Conservation (phyloP, 2,113 vertebrate genomes). For the Ardeotis arabs region DNA sequence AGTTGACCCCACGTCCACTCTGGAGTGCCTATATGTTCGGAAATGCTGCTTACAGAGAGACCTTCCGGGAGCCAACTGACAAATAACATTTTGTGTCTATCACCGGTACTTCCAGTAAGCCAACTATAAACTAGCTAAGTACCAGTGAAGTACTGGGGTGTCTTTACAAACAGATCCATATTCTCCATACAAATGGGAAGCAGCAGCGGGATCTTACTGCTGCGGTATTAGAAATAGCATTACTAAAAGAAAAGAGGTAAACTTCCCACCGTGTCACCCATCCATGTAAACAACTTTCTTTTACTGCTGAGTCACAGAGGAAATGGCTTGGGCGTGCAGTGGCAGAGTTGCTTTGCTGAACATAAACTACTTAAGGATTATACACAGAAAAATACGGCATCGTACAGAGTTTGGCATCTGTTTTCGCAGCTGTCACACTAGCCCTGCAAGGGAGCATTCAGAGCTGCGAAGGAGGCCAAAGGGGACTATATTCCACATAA, state of each 20-base stretch:
- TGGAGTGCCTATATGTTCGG: neutral
- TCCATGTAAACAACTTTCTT: neutral
- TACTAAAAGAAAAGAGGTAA: neutral
- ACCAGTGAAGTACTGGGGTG: neutral
- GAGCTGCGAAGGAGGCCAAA: constrained; percentile 45
- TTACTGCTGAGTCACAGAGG: neutral
- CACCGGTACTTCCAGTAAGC: neutral
- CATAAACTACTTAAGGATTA: neutral
- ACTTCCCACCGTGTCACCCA: neutral
- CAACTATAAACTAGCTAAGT: neutral
- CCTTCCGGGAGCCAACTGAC: neutral
- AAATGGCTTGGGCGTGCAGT: neutral
- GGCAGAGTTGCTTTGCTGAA: neutral
- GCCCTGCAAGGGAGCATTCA: constrained; percentile 12
- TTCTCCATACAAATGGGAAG: neutral
- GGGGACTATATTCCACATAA: constrained; percentile 36
- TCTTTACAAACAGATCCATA: neutral
- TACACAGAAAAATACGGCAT: neutral
- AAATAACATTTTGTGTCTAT: neutral
- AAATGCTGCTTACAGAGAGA: neutral
- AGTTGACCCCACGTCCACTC: neutral
- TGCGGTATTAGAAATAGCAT: neutral
- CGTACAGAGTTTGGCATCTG: constrained; percentile 48
- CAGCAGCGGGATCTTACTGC: neutral
- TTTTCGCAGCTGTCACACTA: constrained; percentile 56